Evolutionary conservation across 2,797 vertebrate species (phyloP).

Genomic region (Poeciliopsis infans): DNA sequence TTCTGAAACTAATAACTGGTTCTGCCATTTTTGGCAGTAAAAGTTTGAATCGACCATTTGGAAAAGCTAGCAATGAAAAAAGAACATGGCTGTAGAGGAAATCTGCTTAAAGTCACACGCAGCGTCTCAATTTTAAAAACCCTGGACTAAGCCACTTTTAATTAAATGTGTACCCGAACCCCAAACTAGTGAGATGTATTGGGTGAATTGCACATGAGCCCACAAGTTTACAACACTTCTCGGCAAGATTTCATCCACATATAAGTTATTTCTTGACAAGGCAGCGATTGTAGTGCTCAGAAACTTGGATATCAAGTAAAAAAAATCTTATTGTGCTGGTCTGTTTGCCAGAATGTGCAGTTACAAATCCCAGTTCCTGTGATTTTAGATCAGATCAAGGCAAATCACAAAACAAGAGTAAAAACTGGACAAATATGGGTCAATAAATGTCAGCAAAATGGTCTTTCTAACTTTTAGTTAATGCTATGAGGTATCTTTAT

Average conservation of each 20-base stretch:
- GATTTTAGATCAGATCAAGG: not conserved
- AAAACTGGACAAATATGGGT: not conserved
- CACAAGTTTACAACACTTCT: not conserved
- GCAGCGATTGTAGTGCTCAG: not conserved
- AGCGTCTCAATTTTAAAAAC: too few relatives aligned
- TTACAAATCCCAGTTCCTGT: not conserved
- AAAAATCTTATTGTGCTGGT: not conserved
- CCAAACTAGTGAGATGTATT: not conserved
- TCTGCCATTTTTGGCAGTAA: not conserved
- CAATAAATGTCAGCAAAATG: not conserved
- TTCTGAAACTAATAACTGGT: not conserved
- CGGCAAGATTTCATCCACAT: not conserved
- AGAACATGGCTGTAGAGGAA: too few relatives aligned
- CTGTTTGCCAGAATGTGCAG: not conserved
- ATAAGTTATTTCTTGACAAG: not conserved
- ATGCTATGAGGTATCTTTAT: not conserved
- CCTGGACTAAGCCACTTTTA: not conserved
- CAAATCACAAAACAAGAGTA: not conserved
- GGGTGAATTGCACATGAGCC: not conserved
- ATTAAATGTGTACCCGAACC: not conserved
- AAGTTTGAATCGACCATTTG: too few relatives aligned
- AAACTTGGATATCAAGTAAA: not conserved
- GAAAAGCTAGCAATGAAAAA: too few relatives aligned
- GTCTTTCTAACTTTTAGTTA: not conserved
- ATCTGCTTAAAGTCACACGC: too few relatives aligned